These are phyloP conservation scores for Zosterops hypoxanthus DNA, from an alignment of 2,113 vertebrate species.

Conservation along the genomic window DNA sequence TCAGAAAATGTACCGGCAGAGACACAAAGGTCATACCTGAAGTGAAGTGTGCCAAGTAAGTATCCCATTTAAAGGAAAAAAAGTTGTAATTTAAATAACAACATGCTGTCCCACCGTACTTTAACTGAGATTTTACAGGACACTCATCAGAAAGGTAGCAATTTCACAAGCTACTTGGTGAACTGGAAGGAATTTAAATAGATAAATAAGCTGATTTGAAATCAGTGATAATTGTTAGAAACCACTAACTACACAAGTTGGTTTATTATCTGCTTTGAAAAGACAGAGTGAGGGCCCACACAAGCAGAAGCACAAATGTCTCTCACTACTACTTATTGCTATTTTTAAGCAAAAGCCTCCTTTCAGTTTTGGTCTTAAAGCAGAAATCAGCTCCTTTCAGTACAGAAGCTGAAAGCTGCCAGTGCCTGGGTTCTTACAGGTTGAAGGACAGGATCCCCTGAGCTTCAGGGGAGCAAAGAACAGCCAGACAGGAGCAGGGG, in stretches of 20 bases:
- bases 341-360: background rate
- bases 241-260: background rate
- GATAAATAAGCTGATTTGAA: background rate
- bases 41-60: background rate
- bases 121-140: background rate
- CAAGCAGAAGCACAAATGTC: background rate
- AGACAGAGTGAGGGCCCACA: background rate
- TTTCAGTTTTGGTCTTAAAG: background rate
- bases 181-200: background rate
- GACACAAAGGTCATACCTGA: background rate
- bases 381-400: background rate
- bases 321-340: background rate
- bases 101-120: accelerated
- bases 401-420: background rate
- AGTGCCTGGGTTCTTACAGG: background rate
- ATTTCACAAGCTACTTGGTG: background rate
- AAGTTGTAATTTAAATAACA: background rate
- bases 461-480: background rate
- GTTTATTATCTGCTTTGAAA: background rate
- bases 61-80: background rate
- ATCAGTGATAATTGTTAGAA: background rate
- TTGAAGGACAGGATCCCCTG: background rate
- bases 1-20: background rate
- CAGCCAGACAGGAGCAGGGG: background rate
- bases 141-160: background rate